Evolutionary conservation across 2,113 vertebrate species (phyloP), one percentile per base, ranked within the genome.

Genomic region (Atlantisia rogersi): DNA sequence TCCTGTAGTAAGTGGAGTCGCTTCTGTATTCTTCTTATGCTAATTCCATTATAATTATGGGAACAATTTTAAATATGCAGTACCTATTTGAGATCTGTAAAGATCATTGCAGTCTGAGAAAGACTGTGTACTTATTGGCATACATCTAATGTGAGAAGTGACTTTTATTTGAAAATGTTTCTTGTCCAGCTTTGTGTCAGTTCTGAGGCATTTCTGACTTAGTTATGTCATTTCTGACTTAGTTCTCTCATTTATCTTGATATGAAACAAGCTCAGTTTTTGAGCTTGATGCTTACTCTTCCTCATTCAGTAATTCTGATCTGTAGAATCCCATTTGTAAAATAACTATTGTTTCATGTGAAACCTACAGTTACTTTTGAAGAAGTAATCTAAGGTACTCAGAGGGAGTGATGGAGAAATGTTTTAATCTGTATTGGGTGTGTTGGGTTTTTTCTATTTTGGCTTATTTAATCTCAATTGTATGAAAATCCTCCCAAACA

Each of bases 1-100:
- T 90, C 97, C 92, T 91, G 98, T 98, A 97, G 98, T 99, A 95
- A 98, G 98, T 98, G 88, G 28, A 62, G 70, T 26, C 97, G 53
- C 73, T 74, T 60, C 8, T 37, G 46, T 82, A 15, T 82, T 39
- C 39, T 90, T 77, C 39, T 79, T 85, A 53, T 83, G 62, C 48
- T 59, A 44, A 42, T 76, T 94, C 29, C 22, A 17, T 74, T 91
- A 20, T 55, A 87, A 55, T 92, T 75, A 76, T 15, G 9, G 88
- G 67, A 60, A 55, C 29, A 28, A 12, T 68, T 78, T 75, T 10
- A 81, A 52, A 68, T 35, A 18, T 86, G 32, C 29, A 60, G 40
- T 82, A 14, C 2, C 20, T 91, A 7, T 18, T 39, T 63, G 63
- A 0, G 68, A 74, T 82, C 84, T 89, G 11, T 48, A 59, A 64